Percentiles rank a stretch among this genome's conserved stretches.
These are phyloP conservation scores for Cerastis leucographa DNA, from an alignment of 2,888 invertebrate genomes.

Conservation along the genomic window DNA sequence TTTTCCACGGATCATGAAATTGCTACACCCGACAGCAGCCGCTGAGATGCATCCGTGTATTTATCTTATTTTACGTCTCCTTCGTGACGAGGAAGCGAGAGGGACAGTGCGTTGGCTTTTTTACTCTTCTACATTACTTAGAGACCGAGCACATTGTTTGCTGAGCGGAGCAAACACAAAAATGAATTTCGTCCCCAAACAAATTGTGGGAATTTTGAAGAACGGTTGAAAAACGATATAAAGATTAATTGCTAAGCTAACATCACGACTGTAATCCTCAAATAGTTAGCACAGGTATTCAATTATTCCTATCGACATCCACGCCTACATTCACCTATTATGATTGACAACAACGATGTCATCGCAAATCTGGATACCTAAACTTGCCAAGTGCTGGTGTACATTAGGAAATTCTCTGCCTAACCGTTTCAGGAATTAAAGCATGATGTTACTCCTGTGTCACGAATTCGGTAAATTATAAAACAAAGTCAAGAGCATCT, in stretches of 20 bases:
- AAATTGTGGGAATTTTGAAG: conserved; percentile 49
- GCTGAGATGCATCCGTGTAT: background rate
- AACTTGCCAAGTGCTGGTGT: background rate
- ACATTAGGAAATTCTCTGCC: background rate
- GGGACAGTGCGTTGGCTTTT: conserved; percentile 43
- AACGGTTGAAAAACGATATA: conserved; percentile 18
- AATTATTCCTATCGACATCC: background rate
- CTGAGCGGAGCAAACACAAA: conserved; percentile 69
- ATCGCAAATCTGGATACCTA: background rate
- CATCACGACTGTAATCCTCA: background rate
- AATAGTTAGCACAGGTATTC: background rate
- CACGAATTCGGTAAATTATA: background rate
- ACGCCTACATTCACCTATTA: background rate
- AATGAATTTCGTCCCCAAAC: conserved; percentile 70
- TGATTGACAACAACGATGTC: background rate
- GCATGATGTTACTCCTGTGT: no score
- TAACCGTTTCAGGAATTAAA: background rate
- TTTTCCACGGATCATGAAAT: background rate
- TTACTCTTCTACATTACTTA: conserved; percentile 66
- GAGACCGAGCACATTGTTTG: conserved; percentile 67
- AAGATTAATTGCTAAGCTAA: background rate
- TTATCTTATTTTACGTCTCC: conserved; percentile 3
- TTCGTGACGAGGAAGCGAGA: background rate
- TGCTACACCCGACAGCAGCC: background rate
- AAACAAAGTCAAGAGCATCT: background rate